These are phyloP conservation scores for Eulemur albifrons DNA, from an alignment of 2,797 vertebrate genomes.

Conservation along the genomic window DNA sequence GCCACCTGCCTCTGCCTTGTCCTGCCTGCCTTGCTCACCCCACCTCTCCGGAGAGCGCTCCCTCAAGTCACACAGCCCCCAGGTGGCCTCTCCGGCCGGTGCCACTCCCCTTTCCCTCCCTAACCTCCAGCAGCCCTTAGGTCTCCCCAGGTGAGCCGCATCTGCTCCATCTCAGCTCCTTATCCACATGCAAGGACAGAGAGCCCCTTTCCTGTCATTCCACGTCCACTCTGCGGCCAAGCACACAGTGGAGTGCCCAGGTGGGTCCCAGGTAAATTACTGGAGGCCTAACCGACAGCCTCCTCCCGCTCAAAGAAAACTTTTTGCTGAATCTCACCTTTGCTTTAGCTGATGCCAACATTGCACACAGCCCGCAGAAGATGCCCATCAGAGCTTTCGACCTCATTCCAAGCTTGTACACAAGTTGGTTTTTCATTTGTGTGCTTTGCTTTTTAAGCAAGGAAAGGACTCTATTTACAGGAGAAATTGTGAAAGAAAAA, in stretches of 20 bases:
- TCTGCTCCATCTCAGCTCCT: not conserved
- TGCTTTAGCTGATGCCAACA: not conserved
- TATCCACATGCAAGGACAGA: not conserved
- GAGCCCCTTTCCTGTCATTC: not conserved
- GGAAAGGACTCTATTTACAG: slow-evolving; percentile 68
- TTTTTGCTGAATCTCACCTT: not conserved
- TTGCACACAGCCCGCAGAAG: not conserved
- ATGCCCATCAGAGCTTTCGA: not conserved
- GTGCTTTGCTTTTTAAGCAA: slow-evolving; percentile 38
- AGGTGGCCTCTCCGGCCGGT: fast-evolving
- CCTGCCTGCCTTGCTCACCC: not conserved
- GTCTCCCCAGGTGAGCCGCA: not conserved
- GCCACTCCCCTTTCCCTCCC: not conserved
- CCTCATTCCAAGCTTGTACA: slow-evolving; percentile 50
- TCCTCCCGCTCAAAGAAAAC: not conserved
- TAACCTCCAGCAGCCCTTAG: not conserved
- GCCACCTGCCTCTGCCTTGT: not conserved
- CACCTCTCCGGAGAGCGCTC: not conserved
- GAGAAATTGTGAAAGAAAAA: slow-evolving; percentile 33
- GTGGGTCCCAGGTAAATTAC: not conserved
- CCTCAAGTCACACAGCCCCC: fast-evolving
- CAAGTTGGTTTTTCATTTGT: slow-evolving; percentile 49
- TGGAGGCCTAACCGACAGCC: not conserved
- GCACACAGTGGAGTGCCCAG: not conserved
- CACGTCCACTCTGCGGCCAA: not conserved